phyloP scores from a whole-genome alignment of 2,113 vertebrate genomes.

The Bujurquina vittata region DNA sequence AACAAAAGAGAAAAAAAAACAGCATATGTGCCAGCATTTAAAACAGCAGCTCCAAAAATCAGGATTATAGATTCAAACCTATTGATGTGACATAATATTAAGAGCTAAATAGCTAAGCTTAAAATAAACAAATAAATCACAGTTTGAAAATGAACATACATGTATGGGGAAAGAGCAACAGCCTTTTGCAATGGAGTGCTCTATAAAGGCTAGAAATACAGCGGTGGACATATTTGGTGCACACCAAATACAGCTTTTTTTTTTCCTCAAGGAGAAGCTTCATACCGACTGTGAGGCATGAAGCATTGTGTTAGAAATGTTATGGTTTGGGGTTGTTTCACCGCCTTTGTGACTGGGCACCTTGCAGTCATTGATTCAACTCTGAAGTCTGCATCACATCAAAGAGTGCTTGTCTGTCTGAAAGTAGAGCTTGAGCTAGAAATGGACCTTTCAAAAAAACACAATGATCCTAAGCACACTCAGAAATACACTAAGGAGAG shows the following conservation, averaged over 20 bases:
- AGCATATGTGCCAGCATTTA: no score
- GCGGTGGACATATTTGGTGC: neutral
- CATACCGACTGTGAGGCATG: neutral
- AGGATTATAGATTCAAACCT: no score
- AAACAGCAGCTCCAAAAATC: no score
- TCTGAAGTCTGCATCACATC: neutral
- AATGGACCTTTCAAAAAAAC: neutral
- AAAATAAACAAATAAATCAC: no score
- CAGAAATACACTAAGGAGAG: neutral
- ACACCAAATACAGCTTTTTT: neutral
- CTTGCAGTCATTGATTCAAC: slow-evolving; percentile 1
- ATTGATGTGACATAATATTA: no score
- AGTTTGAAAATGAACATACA: no score
- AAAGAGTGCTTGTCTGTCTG: neutral
- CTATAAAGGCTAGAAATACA: neutral
- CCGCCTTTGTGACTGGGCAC: neutral
- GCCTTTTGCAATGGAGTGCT: no score
- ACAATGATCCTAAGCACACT: neutral
- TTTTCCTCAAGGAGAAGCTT: neutral
- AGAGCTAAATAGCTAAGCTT: no score
- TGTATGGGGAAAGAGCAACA: no score
- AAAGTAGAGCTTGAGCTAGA: neutral
- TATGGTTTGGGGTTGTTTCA: neutral
- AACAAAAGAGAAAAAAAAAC: no score
- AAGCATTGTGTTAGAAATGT: neutral